Evolutionary conservation across 2,113 vertebrate genomes (phyloP).

Genomic region (Tachycineta bicolor): DNA sequence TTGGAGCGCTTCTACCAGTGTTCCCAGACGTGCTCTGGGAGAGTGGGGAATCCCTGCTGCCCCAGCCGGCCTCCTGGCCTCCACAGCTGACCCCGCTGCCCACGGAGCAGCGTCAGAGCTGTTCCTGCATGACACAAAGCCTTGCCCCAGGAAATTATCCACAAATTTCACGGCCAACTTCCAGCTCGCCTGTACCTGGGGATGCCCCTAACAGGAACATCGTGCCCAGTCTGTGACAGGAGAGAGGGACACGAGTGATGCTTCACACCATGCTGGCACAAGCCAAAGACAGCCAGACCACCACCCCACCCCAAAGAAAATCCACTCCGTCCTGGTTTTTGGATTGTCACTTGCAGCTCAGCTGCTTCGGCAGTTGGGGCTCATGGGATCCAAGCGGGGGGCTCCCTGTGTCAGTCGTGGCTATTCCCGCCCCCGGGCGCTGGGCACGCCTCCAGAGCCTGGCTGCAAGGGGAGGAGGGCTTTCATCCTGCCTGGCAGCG

Average conservation of each 20-base stretch:
- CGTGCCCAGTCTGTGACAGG: neutral
- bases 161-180: neutral
- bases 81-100: neutral
- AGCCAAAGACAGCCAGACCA: neutral
- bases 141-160: neutral
- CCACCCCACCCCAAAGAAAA: neutral
- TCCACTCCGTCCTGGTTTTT: neutral
- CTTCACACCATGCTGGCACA: neutral
- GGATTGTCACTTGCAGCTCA: neutral
- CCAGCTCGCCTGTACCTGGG: neutral
- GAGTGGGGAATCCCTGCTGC: fast-evolving
- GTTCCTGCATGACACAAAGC: neutral
- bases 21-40: neutral
- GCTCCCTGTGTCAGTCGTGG: neutral
- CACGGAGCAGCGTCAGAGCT: fast-evolving
- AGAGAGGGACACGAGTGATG: neutral
- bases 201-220: fast-evolving
- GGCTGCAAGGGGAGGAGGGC: neutral
- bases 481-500: neutral
- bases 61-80: neutral
- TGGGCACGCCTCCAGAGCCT: neutral
- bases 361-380: neutral
- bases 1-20: neutral
- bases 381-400: neutral
- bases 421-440: neutral